Evolutionary conservation across 2,797 vertebrate genomes (phyloP).

Genomic region (Takifugu ocellatus): DNA sequence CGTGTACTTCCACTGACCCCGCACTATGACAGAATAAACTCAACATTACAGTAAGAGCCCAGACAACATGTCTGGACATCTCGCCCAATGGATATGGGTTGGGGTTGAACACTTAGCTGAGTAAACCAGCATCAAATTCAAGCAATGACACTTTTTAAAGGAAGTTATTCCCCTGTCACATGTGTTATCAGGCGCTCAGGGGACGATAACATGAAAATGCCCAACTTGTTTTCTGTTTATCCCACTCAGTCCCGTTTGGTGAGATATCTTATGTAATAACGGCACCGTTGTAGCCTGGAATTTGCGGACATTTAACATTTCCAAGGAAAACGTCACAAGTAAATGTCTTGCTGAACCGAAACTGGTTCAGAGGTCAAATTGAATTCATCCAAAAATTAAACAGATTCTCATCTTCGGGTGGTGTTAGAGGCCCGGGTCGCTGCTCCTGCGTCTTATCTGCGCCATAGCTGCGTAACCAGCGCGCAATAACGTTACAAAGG

Average conservation of each 20-base stretch:
- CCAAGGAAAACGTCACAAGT: slow-evolving; percentile 41
- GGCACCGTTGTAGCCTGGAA: accelerated
- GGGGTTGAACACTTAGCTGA: no score
- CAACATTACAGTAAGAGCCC: slow-evolving; percentile 10
- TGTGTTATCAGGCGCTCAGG: slow-evolving; percentile 58
- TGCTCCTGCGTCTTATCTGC: neutral
- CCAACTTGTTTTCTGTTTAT: slow-evolving; percentile 15
- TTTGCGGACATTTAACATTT: neutral
- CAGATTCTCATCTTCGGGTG: neutral
- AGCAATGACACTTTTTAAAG: neutral
- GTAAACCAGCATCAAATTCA: neutral
- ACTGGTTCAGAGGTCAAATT: slow-evolving; percentile 14
- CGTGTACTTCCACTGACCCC: slow-evolving; percentile 24
- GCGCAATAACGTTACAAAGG: neutral
- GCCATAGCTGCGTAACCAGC: neutral
- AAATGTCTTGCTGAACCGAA: slow-evolving; percentile 71
- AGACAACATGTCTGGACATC: neutral
- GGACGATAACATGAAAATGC: neutral
- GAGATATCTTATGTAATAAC: neutral
- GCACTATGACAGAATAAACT: slow-evolving; percentile 3
- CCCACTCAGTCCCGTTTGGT: neutral
- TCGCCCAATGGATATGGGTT: neutral
- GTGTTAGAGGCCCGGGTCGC: neutral
- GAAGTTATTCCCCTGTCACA: slow-evolving; percentile 30
- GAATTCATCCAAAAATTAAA: neutral